A percentile compares a stretch with the other conserved stretches of the same genome.
Evolutionary conservation across 2,797 vertebrate genomes (phyloP).

Genomic region (Falco columbarius): DNA sequence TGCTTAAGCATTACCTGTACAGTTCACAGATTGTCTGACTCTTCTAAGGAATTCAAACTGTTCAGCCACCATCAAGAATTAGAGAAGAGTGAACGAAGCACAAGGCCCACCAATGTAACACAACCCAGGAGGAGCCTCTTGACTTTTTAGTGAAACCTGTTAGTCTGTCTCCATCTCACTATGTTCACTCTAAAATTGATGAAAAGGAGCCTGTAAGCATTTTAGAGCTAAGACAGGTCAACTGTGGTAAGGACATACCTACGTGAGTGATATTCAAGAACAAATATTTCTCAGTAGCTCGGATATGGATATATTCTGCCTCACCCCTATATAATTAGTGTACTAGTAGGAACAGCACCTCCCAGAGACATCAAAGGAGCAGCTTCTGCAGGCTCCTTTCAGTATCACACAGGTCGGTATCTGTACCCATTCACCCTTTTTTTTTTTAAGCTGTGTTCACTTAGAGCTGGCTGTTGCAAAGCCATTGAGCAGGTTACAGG

Average conservation of each 20-base stretch:
- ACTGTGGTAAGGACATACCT: neutral
- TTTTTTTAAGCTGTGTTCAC: neutral
- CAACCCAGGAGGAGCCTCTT: neutral
- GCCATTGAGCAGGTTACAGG: neutral
- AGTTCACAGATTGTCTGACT: neutral
- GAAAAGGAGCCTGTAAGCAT: neutral
- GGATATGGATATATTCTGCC: neutral
- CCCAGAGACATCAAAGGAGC: neutral
- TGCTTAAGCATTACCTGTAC: neutral
- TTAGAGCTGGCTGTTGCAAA: neutral
- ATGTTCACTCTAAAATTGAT: neutral
- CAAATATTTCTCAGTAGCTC: neutral
- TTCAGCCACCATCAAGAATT: neutral
- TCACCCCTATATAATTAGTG: neutral
- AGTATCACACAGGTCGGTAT: neutral
- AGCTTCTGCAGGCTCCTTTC: neutral
- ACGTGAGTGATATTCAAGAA: fast-evolving
- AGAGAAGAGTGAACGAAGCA: neutral
- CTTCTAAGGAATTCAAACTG: neutral
- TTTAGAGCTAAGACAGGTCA: fast-evolving
- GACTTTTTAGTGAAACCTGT: neutral
- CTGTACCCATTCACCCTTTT: neutral
- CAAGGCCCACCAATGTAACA: neutral
- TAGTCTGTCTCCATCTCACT: neutral
- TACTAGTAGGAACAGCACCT: neutral